phyloP scores from a whole-genome alignment of 1,140 invertebrate species.

The Triops cancriformis region DNA sequence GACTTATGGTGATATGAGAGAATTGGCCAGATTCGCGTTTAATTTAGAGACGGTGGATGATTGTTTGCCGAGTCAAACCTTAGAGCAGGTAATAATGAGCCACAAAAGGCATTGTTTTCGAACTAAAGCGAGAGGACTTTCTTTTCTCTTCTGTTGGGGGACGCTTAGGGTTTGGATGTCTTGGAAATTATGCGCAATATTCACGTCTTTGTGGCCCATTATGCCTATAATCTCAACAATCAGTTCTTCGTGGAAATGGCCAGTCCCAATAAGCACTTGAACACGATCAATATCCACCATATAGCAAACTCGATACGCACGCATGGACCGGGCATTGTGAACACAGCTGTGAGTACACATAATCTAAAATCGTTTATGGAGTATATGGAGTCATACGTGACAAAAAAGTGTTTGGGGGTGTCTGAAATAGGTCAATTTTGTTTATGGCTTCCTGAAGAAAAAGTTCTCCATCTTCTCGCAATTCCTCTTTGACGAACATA shows the following conservation, averaged over 20 bases:
- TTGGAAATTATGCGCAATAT: constrained; percentile 97
- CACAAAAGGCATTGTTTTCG: neutral
- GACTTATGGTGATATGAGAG: constrained; percentile 92
- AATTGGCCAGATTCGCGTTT: constrained; percentile 79
- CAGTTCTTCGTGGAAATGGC: constrained; percentile 91
- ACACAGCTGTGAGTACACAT: constrained; percentile 64
- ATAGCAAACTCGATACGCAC: constrained; percentile 96
- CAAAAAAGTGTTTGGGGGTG: neutral
- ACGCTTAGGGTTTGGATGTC: constrained; percentile 76
- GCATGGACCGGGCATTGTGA: constrained; percentile 95
- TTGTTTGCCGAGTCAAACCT: constrained; percentile 87
- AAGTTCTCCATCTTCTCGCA: constrained; percentile 94
- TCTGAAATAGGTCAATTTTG: constrained; percentile 69
- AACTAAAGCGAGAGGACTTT: neutral
- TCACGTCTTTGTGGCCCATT: constrained; percentile 86
- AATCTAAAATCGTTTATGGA: neutral
- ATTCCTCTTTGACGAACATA: constrained; percentile 96
- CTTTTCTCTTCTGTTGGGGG: constrained; percentile 36
- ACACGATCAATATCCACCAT: constrained; percentile 91
- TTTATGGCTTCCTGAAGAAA: constrained; percentile 89
- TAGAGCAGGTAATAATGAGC: constrained; percentile 63
- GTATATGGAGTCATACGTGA: no score
- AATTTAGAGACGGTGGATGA: constrained; percentile 73
- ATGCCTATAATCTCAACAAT: constrained; percentile 93
- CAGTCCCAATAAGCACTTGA: constrained; percentile 88